These are phyloP conservation scores for Datnioides undecimradiatus DNA, from an alignment of 2,113 vertebrate species.

Conservation along the genomic window DNA sequence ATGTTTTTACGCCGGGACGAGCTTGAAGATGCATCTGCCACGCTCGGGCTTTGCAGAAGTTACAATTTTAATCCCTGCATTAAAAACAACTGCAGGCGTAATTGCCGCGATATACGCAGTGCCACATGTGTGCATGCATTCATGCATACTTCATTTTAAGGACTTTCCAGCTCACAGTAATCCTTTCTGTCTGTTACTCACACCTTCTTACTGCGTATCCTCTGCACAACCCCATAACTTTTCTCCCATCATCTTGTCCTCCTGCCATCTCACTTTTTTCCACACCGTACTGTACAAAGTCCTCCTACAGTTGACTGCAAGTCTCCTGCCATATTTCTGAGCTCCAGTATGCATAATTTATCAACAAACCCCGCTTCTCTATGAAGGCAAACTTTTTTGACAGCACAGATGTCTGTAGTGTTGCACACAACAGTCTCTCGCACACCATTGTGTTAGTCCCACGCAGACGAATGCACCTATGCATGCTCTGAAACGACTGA, in stretches of 20 bases:
- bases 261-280: not conserved
- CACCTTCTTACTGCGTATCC: not conserved
- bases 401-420: slow-evolving; percentile 41
- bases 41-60: slow-evolving; percentile 4
- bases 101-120: not conserved
- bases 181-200: not conserved
- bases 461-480: slow-evolving; percentile 37
- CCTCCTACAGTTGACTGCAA: slow-evolving; percentile 37
- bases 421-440: slow-evolving; percentile 30
- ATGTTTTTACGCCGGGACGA: not conserved
- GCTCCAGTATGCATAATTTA: slow-evolving; percentile 58
- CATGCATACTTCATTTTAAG: not conserved
- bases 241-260: slow-evolving; percentile 6
- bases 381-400: slow-evolving; percentile 43
- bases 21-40: not conserved
- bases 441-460: slow-evolving; percentile 26
- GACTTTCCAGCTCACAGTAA: not conserved
- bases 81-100: slow-evolving; percentile 8
- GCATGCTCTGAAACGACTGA: slow-evolving; percentile 17
- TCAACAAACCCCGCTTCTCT: slow-evolving; percentile 14
- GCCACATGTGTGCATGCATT: not conserved
- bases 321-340: slow-evolving; percentile 39
- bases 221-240: slow-evolving; percentile 15
- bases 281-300: slow-evolving; percentile 16
- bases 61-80: slow-evolving; percentile 27